phyloP scores from a whole-genome alignment of 2,797 vertebrate genomes.

The Buceros bicornis region DNA sequence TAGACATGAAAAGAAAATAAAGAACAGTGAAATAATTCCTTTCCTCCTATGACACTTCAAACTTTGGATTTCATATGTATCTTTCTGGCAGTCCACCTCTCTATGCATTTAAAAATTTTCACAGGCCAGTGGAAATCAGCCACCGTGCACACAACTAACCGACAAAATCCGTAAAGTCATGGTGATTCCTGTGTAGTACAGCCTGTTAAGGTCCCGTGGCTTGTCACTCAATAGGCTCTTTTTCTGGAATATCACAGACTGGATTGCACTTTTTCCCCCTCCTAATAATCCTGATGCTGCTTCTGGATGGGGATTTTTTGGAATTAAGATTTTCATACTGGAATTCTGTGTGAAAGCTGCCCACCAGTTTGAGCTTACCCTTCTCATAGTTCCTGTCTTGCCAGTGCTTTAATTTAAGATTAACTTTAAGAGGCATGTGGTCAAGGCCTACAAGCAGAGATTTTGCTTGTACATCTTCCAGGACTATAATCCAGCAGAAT shows the following conservation, averaged over 20 bases:
- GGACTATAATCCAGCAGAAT: background rate
- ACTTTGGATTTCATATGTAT: background rate
- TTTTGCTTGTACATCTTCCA: background rate
- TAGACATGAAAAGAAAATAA: background rate
- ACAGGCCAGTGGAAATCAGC: background rate
- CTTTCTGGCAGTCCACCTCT: background rate
- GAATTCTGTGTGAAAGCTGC: background rate
- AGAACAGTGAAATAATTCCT: background rate
- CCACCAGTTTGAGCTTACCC: background rate
- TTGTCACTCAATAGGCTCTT: background rate
- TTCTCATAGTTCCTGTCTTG: background rate
- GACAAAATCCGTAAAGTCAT: background rate
- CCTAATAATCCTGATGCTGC: background rate
- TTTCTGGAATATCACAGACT: background rate
- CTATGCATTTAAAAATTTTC: background rate
- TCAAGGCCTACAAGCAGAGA: background rate
- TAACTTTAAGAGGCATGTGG: background rate
- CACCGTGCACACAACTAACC: background rate
- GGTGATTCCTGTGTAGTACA: background rate
- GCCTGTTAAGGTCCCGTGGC: background rate
- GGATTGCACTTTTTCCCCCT: background rate
- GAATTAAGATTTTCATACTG: background rate
- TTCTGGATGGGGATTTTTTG: background rate
- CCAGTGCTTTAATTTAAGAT: background rate
- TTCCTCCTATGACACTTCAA: background rate